A percentile compares a stretch with the other conserved stretches of the same genome.
Evolutionary conservation across 2,797 vertebrate genomes (phyloP).

Genomic region (Chelon labrosus): DNA sequence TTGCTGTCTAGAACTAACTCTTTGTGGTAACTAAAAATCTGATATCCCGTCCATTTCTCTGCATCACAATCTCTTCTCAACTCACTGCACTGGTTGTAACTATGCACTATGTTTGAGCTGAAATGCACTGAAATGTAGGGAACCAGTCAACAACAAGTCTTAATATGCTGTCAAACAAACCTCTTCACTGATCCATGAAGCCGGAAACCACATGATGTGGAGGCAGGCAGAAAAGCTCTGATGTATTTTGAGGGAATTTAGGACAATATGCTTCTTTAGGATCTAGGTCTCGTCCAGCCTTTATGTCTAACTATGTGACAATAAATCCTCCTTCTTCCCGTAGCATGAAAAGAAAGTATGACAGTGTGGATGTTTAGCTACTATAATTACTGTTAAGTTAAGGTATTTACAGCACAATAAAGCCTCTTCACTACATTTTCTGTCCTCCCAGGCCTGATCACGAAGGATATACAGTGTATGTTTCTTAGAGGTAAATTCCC

Average conservation of each 20-base stretch:
- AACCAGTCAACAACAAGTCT: slow-evolving; percentile 13
- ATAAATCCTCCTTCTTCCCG: slow-evolving; percentile 5
- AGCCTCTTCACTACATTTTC: slow-evolving; percentile 22
- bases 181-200: slow-evolving; percentile 28
- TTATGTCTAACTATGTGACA: slow-evolving; percentile 11
- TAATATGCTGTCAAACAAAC: slow-evolving; percentile 23
- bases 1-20: not conserved
- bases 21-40: not conserved
- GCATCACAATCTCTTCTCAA: not conserved
- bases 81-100: not conserved
- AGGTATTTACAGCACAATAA: slow-evolving; percentile 17
- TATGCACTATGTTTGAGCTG: not conserved
- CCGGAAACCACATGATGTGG: slow-evolving; percentile 42
- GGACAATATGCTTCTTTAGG: slow-evolving; percentile 44
- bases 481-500: slow-evolving; percentile 24
- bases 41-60: slow-evolving; percentile 3
- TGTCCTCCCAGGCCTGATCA: slow-evolving; percentile 51
- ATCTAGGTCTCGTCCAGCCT: slow-evolving; percentile 47
- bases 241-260: slow-evolving; percentile 43
- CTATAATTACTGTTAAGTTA: slow-evolving; percentile 8
- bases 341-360: not conserved
- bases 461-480: slow-evolving; percentile 17
- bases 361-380: not conserved
- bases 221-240: slow-evolving; percentile 35
- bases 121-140: slow-evolving; percentile 7